Percentiles rank a stretch among this genome's conserved stretches.
Conservation (phyloP, 2,888 invertebrate genomes). For the Trachelus stipa region DNA sequence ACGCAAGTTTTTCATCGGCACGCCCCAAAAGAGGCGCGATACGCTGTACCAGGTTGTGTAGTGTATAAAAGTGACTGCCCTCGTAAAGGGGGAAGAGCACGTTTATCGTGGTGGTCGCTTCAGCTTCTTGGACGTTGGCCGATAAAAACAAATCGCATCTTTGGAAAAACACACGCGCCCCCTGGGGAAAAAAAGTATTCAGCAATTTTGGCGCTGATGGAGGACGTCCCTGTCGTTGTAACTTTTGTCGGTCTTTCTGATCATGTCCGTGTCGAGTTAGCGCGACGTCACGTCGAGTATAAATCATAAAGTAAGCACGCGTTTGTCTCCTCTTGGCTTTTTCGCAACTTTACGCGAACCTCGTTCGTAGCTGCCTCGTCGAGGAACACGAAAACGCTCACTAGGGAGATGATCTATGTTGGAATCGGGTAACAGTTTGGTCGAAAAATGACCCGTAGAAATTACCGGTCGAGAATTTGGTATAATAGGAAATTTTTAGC, state of each 20-base stretch:
- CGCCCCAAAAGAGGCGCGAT: slow-evolving; percentile 2
- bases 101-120: slow-evolving; percentile 12
- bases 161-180: slow-evolving; percentile 58
- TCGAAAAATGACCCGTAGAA: not conserved
- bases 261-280: slow-evolving; percentile 3
- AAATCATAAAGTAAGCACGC: slow-evolving; percentile 48
- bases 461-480: not conserved
- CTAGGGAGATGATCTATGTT: not conserved
- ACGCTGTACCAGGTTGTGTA: not conserved
- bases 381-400: not conserved
- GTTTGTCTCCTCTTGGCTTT: not conserved
- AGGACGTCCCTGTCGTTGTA: slow-evolving; percentile 15
- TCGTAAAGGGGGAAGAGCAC: slow-evolving; percentile 10
- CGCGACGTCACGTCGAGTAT: slow-evolving; percentile 21
- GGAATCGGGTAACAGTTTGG: not conserved
- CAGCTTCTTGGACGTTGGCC: not conserved
- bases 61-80: slow-evolving; percentile 15
- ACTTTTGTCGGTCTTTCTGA: slow-evolving; percentile 20
- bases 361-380: not conserved
- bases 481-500: not conserved
- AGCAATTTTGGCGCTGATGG: slow-evolving; percentile 46
- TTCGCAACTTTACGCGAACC: not conserved
- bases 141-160: slow-evolving; percentile 53
- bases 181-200: slow-evolving; percentile 39
- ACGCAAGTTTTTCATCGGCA: slow-evolving; percentile 26